Percentiles rank a stretch among this genome's conserved stretches.
phyloP scores from a whole-genome alignment of 2,797 vertebrate genomes.

The Enteromius treurensis region DNA sequence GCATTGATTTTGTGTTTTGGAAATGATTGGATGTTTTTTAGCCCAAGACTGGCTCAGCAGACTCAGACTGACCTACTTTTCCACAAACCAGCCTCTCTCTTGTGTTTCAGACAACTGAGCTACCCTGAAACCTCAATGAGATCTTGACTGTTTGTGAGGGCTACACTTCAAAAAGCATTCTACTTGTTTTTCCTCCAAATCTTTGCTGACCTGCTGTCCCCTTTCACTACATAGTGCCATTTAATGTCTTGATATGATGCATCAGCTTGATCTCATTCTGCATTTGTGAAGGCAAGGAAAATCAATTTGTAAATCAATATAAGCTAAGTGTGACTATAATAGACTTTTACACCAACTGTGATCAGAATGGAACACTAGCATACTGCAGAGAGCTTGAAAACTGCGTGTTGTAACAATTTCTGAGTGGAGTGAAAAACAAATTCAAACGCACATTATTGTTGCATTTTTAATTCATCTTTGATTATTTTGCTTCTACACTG shows the following conservation, averaged over 20 bases:
- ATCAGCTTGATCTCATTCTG: constrained; percentile 38
- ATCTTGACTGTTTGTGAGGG: constrained; percentile 33
- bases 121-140: constrained; percentile 17
- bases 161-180: constrained; percentile 3
- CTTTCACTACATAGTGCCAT: constrained; percentile 30
- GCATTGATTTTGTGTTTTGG: constrained; percentile 20
- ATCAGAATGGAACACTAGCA: neutral
- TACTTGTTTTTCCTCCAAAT: constrained; percentile 25
- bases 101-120: constrained; percentile 42
- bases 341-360: constrained; percentile 18
- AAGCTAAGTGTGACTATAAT: constrained; percentile 25
- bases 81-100: constrained; percentile 38
- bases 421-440: neutral
- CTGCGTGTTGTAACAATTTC: neutral
- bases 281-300: constrained; percentile 27
- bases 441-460: neutral
- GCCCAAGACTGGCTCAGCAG: constrained; percentile 32
- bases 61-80: constrained; percentile 60
- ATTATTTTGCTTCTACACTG: neutral
- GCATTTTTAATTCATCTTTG: neutral
- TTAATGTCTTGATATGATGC: constrained; percentile 19
- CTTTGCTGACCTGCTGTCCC: constrained; percentile 12
- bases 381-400: neutral
- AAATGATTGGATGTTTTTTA: constrained; percentile 41
- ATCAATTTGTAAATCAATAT: constrained; percentile 48